Evolutionary conservation across 2,888 invertebrate species (phyloP).

Genomic region (Erebia aethiops): DNA sequence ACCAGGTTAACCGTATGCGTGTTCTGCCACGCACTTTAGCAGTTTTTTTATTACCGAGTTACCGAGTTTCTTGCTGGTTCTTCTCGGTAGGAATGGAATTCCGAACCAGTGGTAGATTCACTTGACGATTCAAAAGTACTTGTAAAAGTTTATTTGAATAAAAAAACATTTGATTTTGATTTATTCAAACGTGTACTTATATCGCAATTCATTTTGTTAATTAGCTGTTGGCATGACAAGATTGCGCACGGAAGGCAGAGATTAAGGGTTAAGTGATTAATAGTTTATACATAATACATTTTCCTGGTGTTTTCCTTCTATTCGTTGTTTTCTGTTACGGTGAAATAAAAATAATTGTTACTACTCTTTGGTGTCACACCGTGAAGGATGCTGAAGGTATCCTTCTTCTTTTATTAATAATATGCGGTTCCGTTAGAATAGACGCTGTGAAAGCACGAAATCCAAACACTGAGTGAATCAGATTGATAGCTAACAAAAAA

Average conservation of each 20-base stretch:
- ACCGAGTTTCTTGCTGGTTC: no score
- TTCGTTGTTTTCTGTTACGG: neutral
- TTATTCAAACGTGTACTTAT: conserved; percentile 5
- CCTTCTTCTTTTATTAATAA: neutral
- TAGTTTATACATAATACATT: conserved; percentile 16
- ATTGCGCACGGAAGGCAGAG: conserved; percentile 33
- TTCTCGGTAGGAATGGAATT: no score
- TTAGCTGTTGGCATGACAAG: conserved; percentile 45
- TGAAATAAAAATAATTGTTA: conserved; percentile 10
- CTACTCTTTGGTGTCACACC: neutral
- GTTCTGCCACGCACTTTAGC: no score
- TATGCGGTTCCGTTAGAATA: no score
- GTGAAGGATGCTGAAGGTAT: neutral
- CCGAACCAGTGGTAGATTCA: no score
- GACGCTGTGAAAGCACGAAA: no score
- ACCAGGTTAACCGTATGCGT: no score
- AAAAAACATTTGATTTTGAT: no score
- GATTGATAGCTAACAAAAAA: no score
- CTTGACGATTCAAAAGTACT: no score
- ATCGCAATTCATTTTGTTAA: conserved; percentile 43
- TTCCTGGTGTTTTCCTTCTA: conserved; percentile 4
- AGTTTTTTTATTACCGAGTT: conserved; percentile 7
- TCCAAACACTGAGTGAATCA: no score
- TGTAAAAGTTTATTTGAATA: no score
- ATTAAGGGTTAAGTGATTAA: conserved; percentile 36